A percentile compares a stretch with the other conserved stretches of the same genome.
Conservation (phyloP, 2,888 invertebrate genomes). For the Trichogramma evanescens region DNA sequence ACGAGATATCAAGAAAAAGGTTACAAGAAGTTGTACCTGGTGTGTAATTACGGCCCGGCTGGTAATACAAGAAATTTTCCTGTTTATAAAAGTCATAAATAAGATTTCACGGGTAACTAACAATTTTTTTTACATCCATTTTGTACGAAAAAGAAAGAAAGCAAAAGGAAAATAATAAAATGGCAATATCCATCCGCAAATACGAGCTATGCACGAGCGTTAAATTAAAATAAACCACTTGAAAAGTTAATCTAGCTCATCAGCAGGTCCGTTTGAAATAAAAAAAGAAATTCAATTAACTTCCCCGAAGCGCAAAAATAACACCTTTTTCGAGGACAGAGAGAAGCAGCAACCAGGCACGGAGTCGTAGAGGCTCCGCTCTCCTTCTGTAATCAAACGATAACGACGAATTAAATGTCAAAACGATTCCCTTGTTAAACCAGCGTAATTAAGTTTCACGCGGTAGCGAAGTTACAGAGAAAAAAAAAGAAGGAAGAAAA, state of each 20-base stretch:
- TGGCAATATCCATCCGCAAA: too few relatives aligned
- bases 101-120: too few relatives aligned
- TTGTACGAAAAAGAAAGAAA: conserved; percentile 12
- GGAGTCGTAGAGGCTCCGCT: background rate
- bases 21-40: conserved; percentile 33
- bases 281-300: conserved; percentile 6
- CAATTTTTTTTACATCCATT: too few relatives aligned
- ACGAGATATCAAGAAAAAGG: conserved; percentile 36
- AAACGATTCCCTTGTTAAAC: conserved; percentile 16
- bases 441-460: conserved; percentile 19
- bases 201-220: background rate
- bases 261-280: conserved; percentile 8
- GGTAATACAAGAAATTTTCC: conserved; percentile 38
- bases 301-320: background rate
- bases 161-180: too few relatives aligned
- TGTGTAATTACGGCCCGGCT: conserved; percentile 47
- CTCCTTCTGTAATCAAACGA: conserved; percentile 5
- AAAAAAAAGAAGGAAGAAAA: background rate
- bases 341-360: too few relatives aligned
- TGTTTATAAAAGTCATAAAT: conserved; percentile 30
- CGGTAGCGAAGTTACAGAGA: background rate
- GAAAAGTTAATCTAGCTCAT: background rate
- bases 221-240: background rate
- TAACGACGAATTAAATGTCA: conserved; percentile 20
- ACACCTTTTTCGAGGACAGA: background rate